Evolutionary conservation across 2,113 vertebrate species (phyloP).

Genomic region (Indicator indicator): DNA sequence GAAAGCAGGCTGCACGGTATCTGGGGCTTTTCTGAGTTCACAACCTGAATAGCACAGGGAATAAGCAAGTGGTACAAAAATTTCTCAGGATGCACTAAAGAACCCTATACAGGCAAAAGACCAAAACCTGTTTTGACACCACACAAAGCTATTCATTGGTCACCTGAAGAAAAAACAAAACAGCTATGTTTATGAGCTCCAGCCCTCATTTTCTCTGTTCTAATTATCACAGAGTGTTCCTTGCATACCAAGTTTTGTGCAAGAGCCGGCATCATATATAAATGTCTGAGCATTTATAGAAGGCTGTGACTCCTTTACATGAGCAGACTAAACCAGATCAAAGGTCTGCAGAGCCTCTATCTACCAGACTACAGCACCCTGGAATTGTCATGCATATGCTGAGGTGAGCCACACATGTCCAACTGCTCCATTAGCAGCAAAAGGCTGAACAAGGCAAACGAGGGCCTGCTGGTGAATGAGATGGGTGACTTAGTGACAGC

Average conservation of each 20-base stretch:
- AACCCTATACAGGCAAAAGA: not conserved
- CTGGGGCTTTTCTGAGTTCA: not conserved
- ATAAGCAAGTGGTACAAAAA: not conserved
- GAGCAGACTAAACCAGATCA: not conserved
- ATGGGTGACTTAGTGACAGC: not conserved
- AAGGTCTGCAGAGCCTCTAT: not conserved
- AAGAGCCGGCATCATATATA: not conserved
- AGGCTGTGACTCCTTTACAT: rapidly evolving
- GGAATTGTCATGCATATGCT: not conserved
- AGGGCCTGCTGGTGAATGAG: not conserved
- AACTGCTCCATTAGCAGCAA: not conserved
- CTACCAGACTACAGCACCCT: not conserved
- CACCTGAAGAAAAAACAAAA: not conserved
- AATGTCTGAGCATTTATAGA: not conserved
- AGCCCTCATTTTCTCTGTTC: not conserved
- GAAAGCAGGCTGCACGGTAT: not conserved
- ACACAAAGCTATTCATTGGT: not conserved
- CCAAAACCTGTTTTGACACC: too few species aligned
- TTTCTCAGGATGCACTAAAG: not conserved
- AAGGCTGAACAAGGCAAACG: not conserved
- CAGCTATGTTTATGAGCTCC: not conserved
- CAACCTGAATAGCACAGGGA: not conserved
- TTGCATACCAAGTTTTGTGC: not conserved
- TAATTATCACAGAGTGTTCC: not conserved
- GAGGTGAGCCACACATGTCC: rapidly evolving